Base-by-base conservation (phyloP, 2,113 vertebrate genomes). In the Hippocampus zosterae region DNA sequence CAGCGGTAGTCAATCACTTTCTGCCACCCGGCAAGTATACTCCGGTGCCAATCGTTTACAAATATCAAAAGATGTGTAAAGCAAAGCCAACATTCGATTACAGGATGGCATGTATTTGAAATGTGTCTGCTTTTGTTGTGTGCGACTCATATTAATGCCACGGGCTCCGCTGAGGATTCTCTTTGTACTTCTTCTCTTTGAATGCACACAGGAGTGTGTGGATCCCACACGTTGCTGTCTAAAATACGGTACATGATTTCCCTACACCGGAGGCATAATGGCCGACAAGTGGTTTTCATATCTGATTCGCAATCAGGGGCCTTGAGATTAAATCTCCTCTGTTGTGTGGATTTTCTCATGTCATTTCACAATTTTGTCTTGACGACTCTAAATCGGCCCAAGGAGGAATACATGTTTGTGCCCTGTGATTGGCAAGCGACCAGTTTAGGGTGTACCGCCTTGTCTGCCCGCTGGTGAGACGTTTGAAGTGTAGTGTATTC, bases 131-230 rank as follows among this genome's bases (percentile, higher is more conserved):
- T 33, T 66, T 69, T 53, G 21, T 66, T 3, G 52, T 23, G 21
- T 11, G n/a, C 52, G 21, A 55, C 21, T 70, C 63, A 63, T 74
- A 66, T 73, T 60, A 74, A 72, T 29, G 33, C 62, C 37, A 16
- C 0, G 0, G 61, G 65, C 48, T 44, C 64, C 27, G 71, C 76
- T 46, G 74, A 76, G 67, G 67, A 57, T 55, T 70, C 41, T 73
- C 68, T 84, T 84, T 85, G 73, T 83, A 61, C 68, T 76, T 77
- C 59, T 72, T 52, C 67, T 68, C 73, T 75, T 76, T 84, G 74
- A 75, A 69, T 68, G 70, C 73, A 3, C 10, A 3, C 25, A 77
- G 70, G 57, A 73, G 65, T 50, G 57, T 77, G 56, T 68, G 52
- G 50, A 37, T 37, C 77, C 70, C 25, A n/a, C 74, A 67, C 21